Evolutionary conservation across 1,140 invertebrate species (phyloP), one percentile per base, ranked within the genome.

Genomic region (Drosophila kikkawai): DNA sequence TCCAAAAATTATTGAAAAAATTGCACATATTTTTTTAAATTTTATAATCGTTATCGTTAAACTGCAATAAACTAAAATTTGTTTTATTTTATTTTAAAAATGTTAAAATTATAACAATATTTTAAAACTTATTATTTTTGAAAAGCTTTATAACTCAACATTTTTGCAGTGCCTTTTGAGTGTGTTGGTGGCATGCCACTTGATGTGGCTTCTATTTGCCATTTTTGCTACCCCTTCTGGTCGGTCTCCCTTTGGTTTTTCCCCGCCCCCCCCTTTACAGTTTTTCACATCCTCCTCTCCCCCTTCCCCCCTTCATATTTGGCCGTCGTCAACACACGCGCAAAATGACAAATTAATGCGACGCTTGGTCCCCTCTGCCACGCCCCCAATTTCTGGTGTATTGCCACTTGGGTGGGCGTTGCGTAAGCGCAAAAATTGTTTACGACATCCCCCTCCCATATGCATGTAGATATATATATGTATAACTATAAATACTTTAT

Each of bases 271-370:
- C 26, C 9, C 15, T 4, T 51, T 17, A 29, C 47, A 50, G 47
- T 50, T 48, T 48, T 47, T 22, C 22, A 1, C 47, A 13, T 9
- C 8, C 1, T 22, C 13, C 7, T 0, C 1, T 42, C 2, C 34
- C 36, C 7, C 39, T 22, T 2, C 6, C 34, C 26, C 32, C 26
- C 41, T 29, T 19, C 32, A 45, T 74, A 51, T 67, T 76, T 76
- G 45, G 60, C 47, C 69, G 61, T 77, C 77, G 82, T 85, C 77
- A 70, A 67, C 82, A 83, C 37, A 85, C 77, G 58, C 68, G 79
- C 71, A 77, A 88, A 87, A 87, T 87, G 84, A 87, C 84, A 87
- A 87, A 87, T 87, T 87, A 87, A 87, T 87, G 84, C 73, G 66
- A 80, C 61, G 75, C 80, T 79, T 67, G 74, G 74, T 60, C 82